These are phyloP conservation scores for Liopterus haemorrhoidalis DNA, from an alignment of 2,888 invertebrate species.

Conservation along the genomic window DNA sequence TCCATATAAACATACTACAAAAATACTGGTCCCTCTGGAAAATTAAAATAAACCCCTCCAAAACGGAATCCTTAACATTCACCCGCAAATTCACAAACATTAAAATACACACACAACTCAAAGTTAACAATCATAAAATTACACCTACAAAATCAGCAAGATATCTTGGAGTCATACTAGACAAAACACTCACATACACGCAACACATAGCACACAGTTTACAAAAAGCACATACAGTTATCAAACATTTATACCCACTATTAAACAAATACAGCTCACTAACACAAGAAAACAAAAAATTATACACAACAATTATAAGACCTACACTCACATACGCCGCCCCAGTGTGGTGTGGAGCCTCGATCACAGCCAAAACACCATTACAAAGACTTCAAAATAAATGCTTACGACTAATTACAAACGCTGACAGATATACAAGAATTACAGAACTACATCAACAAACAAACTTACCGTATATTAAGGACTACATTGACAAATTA, in stretches of 20 bases:
- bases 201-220: neutral
- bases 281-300: neutral
- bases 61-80: neutral
- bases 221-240: too few relatives aligned
- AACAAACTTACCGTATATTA: too few relatives aligned
- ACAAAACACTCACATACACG: neutral
- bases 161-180: conserved; percentile 1
- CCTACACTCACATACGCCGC: too few relatives aligned
- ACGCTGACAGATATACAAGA: too few relatives aligned
- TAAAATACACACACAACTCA: neutral
- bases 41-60: neutral
- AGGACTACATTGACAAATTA: too few relatives aligned
- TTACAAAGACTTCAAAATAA: too few relatives aligned
- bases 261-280: too few relatives aligned
- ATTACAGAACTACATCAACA: too few relatives aligned
- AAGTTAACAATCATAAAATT: neutral
- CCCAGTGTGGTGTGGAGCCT: too few relatives aligned
- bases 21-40: neutral
- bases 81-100: neutral
- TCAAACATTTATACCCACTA: too few relatives aligned
- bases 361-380: too few relatives aligned
- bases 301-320: neutral
- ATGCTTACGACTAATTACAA: too few relatives aligned
- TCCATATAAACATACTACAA: conserved; percentile 3
- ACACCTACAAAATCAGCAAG: neutral